Evolutionary conservation across 2,797 vertebrate species (phyloP).

Genomic region (Chloroceryle amazona): DNA sequence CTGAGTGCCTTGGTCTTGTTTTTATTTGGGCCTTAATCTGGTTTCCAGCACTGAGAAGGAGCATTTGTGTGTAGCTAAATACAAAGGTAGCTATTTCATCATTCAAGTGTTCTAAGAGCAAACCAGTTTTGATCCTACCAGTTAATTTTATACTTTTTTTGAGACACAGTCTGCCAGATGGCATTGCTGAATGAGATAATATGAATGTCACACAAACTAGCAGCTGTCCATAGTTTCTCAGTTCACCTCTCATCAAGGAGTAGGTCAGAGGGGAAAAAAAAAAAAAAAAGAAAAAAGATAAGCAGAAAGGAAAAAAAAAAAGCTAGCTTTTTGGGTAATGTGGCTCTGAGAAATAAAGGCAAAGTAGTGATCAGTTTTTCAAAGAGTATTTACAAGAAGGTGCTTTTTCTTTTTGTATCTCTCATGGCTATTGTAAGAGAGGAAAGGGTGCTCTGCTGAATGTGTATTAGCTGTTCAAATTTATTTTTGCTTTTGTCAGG

Average conservation of each 20-base stretch:
- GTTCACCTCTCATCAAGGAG: neutral
- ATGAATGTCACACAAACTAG: neutral
- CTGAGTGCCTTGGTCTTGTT: neutral
- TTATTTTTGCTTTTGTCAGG: neutral
- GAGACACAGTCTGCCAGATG: neutral
- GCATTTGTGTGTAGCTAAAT: neutral
- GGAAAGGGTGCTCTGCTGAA: neutral
- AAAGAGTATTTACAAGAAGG: neutral
- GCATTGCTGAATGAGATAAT: neutral
- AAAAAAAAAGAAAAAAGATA: rapidly evolving
- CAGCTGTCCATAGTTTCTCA: neutral
- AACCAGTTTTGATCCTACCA: neutral
- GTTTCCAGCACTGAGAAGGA: neutral
- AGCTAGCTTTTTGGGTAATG: neutral
- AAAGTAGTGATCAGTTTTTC: neutral
- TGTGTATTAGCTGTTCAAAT: neutral
- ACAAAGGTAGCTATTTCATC: neutral
- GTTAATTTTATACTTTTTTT: neutral
- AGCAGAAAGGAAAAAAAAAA: neutral
- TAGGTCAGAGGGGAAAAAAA: rapidly evolving
- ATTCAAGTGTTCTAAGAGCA: neutral
- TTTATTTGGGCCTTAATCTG: neutral
- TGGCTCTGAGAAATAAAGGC: neutral
- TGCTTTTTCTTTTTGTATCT: neutral
- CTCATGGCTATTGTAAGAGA: neutral